These are phyloP conservation scores for Aphaenogaster rudis DNA, from an alignment of 1,140 invertebrate genomes.

Conservation along the genomic window DNA sequence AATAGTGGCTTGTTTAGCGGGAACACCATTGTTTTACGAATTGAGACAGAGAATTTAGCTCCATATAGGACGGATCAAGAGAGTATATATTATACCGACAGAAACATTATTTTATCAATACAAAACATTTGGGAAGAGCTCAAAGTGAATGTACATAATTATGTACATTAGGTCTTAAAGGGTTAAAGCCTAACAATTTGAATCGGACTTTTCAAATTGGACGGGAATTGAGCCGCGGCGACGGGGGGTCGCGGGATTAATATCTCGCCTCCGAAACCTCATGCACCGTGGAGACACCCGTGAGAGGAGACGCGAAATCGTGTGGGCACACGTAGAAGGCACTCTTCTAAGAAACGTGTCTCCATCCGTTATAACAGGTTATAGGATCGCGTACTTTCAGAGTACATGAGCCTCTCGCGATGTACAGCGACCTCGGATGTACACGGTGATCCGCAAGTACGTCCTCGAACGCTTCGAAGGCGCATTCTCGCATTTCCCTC, in stretches of 20 bases:
- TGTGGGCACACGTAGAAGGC: slow-evolving; percentile 49
- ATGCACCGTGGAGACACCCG: neutral
- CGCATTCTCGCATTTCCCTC: neutral
- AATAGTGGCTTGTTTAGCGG: too few relatives aligned
- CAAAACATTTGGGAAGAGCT: too few relatives aligned
- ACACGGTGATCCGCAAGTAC: slow-evolving; percentile 5
- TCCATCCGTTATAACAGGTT: slow-evolving; percentile 71
- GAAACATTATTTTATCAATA: too few relatives aligned
- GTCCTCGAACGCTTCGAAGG: neutral
- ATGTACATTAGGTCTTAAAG: too few relatives aligned
- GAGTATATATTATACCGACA: too few relatives aligned
- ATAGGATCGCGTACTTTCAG: neutral
- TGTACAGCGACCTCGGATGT: slow-evolving; percentile 19
- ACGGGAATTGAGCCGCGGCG: neutral
- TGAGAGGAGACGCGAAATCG: slow-evolving; percentile 2
- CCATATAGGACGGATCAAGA: too few relatives aligned
- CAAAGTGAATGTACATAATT: too few relatives aligned
- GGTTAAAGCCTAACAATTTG: neutral
- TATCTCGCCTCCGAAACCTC: neutral
- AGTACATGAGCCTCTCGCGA: neutral
- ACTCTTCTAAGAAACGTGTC: slow-evolving; percentile 62
- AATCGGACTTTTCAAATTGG: neutral
- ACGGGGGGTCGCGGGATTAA: neutral
- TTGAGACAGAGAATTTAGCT: too few relatives aligned
- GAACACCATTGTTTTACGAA: too few relatives aligned